phyloP scores from a whole-genome alignment of 37 sponge, comb jelly and placozoan species.

The Tethya wilhelma region DNA sequence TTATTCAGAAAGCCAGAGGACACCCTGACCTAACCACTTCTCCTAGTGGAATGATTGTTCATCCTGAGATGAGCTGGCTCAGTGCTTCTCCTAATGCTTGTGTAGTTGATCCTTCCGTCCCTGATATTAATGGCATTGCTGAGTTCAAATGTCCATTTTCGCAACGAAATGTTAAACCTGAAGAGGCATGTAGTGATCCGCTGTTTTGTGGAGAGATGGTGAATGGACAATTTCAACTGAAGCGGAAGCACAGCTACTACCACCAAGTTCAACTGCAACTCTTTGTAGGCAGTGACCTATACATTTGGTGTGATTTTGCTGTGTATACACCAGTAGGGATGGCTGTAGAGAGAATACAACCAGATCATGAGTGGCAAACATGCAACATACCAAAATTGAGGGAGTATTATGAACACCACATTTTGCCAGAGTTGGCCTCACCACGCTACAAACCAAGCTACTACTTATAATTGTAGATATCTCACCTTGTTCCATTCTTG shows the following conservation, averaged over 20 bases:
- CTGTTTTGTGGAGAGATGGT: slow-evolving; percentile 19
- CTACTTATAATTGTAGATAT: neutral
- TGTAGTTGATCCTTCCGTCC: slow-evolving; percentile 2
- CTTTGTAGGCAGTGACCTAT: slow-evolving; percentile 8
- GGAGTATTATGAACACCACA: slow-evolving; percentile 20
- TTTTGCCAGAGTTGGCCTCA: slow-evolving; percentile 41
- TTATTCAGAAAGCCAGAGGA: neutral
- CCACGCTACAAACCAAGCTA: slow-evolving; percentile 38
- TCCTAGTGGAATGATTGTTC: slow-evolving; percentile 10
- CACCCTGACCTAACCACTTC: neutral
- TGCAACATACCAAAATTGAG: slow-evolving; percentile 19
- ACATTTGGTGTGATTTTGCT: slow-evolving; percentile 47
- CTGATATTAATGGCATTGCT: slow-evolving; percentile 3
- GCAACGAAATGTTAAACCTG: slow-evolving; percentile 25
- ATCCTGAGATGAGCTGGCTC: neutral
- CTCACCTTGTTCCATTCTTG: neutral
- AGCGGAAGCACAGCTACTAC: slow-evolving; percentile 57
- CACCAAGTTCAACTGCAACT: slow-evolving; percentile 60
- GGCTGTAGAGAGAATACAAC: slow-evolving; percentile 34
- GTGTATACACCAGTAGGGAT: slow-evolving; percentile 35
- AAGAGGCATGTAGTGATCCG: slow-evolving; percentile 40
- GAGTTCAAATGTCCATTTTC: slow-evolving; percentile 65
- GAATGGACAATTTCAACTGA: slow-evolving; percentile 8
- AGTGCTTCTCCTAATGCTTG: slow-evolving; percentile 30
- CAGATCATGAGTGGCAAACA: slow-evolving; percentile 27